These are phyloP conservation scores for Apamea epomidion DNA, from an alignment of 2,888 invertebrate species.

Conservation along the genomic window DNA sequence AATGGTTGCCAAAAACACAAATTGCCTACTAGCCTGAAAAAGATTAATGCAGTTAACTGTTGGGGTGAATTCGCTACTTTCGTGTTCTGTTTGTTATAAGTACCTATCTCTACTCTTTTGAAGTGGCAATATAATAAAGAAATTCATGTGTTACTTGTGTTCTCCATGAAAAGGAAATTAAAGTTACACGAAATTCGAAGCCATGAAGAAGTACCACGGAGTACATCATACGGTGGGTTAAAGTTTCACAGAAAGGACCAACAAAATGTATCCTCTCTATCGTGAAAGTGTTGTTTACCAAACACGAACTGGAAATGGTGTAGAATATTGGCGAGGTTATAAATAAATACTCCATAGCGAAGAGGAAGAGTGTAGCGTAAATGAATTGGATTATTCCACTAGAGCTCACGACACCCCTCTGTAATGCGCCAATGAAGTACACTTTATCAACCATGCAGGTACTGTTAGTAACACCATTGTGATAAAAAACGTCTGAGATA, in stretches of 20 bases:
- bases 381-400: conserved; percentile 76
- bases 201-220: conserved; percentile 54
- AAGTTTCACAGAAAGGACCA: conserved; percentile 47
- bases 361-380: conserved; percentile 67
- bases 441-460: conserved; percentile 58
- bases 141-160: conserved; percentile 42
- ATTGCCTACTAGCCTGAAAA: conserved; percentile 50
- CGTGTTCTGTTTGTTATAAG: conserved; percentile 40
- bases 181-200: conserved; percentile 64
- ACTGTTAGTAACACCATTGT: conserved; percentile 39
- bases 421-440: conserved; percentile 65
- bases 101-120: conserved; percentile 18
- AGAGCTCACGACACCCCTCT: conserved; percentile 64
- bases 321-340: conserved; percentile 57
- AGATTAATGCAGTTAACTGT: conserved; percentile 53
- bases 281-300: conserved; percentile 51
- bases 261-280: conserved; percentile 22
- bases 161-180: conserved; percentile 65
- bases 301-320: conserved; percentile 40
- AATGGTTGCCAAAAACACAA: conserved; percentile 57
- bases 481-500: conserved; percentile 1
- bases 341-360: conserved; percentile 55
- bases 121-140: conserved; percentile 30
- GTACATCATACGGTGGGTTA: conserved; percentile 16
- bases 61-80: conserved; percentile 38